Base-by-base conservation (phyloP, 1,140 invertebrate genomes). In the Protaetia brevitarsis region DNA sequence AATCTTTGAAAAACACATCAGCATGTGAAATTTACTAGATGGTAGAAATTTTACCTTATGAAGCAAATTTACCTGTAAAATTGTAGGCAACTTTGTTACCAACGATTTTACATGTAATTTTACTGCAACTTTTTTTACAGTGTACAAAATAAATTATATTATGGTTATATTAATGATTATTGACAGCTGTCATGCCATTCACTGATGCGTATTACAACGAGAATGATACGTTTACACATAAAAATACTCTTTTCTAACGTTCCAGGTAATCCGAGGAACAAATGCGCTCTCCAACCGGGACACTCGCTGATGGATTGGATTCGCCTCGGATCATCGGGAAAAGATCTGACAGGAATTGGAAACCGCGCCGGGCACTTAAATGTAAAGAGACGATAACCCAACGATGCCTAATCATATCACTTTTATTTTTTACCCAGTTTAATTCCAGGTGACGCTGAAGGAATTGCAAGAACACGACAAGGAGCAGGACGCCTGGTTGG, bases 261-360 rank as follows among this genome's bases (percentile, higher is more conserved):
- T 82, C 26, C 82, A 88, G 92, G 91, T 37, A 94, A 93, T 78
- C 91, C 92, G 0, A 84, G 94, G 23, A 96, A 95, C 80, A 97
- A 97, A 85, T 94, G 93, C 61, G 90, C 89, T 2, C 82, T 98
- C 7, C 89, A 92, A 72, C 94, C 94, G 1, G 96, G 96, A n/a
- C 91, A 93, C 77, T 97, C 95, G 61, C 82, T 98, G 26, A 96
- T 98, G 93, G 95, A 97, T 81, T 99, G 96, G 96, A 93, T 99
- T 72, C 84, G 93, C 37, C 82, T 97, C 51, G 89, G 90, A 16
- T 87, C 90, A 69, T 93, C 91, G 0, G 90, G 90, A 16, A 86
- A 87, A 65, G 94, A 98, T 82, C 83, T 97, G 30, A 88, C 93
- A 0, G 94, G 94, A 5, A 88, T 87, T 13, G 85, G 84, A 57